phyloP scores from a whole-genome alignment of 1,140 invertebrate species.

The Zaprionus nigranus region DNA sequence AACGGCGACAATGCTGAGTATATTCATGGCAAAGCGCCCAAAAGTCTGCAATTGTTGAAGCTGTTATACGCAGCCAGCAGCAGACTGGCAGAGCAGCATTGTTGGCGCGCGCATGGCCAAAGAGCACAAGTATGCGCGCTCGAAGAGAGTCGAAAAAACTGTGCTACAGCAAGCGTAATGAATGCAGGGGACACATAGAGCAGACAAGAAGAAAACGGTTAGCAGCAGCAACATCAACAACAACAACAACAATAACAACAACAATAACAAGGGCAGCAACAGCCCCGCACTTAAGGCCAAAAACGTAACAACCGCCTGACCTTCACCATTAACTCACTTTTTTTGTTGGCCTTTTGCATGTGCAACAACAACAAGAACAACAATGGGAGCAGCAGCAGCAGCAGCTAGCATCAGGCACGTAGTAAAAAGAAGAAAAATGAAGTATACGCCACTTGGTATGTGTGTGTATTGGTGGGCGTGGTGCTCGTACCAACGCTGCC shows the following conservation, averaged over 20 bases:
- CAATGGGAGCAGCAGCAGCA: background rate
- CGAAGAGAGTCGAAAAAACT: slow-evolving; percentile 14
- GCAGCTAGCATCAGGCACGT: slow-evolving; percentile 34
- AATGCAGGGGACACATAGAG: slow-evolving; percentile 49
- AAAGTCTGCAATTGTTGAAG: slow-evolving; percentile 71
- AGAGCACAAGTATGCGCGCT: slow-evolving; percentile 28
- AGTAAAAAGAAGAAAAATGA: slow-evolving; percentile 32
- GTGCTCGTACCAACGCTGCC: background rate
- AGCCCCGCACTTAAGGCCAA: slow-evolving; percentile 62
- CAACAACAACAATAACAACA: slow-evolving; percentile 38
- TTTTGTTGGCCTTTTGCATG: slow-evolving; percentile 34
- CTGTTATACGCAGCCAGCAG: slow-evolving; percentile 66
- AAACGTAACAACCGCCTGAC: slow-evolving; percentile 78
- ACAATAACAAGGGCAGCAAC: slow-evolving; percentile 39
- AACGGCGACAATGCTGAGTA: slow-evolving; percentile 14
- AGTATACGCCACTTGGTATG: slow-evolving; percentile 40
- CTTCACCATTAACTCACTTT: slow-evolving; percentile 75
- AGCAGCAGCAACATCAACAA: slow-evolving; percentile 27
- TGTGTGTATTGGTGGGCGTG: slow-evolving; percentile 46
- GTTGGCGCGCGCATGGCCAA: slow-evolving; percentile 52
- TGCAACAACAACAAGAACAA: slow-evolving; percentile 32
- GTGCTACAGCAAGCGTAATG: slow-evolving; percentile 39
- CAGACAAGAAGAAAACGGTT: slow-evolving; percentile 3
- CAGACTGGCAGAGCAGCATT: slow-evolving; percentile 15
- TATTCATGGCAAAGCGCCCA: slow-evolving; percentile 58